phyloP scores from a whole-genome alignment of 2,113 vertebrate species.

The Pelecanoides urinatrix region DNA sequence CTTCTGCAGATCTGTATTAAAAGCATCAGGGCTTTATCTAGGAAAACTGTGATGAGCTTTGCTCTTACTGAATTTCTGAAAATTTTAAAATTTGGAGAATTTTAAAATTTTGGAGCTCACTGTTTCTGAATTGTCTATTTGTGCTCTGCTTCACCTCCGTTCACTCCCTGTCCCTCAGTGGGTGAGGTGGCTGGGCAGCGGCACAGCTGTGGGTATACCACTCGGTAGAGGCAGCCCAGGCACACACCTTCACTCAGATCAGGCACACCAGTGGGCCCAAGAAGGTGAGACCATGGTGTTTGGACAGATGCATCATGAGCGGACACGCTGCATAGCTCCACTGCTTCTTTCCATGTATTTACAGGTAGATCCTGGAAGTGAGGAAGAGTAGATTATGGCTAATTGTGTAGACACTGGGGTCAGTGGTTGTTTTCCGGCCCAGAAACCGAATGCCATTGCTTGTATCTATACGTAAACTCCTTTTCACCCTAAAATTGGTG shows the following conservation, averaged over 20 bases:
- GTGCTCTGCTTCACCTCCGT: not conserved
- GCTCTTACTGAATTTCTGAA: not conserved
- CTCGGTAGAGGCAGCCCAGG: not conserved
- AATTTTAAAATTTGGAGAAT: no score
- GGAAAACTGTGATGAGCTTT: not conserved
- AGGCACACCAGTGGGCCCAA: not conserved
- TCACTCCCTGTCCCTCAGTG: accelerated
- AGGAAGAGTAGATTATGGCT: not conserved
- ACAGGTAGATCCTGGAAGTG: not conserved
- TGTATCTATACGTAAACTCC: not conserved
- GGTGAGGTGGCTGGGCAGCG: not conserved
- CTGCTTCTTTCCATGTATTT: not conserved
- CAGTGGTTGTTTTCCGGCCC: not conserved
- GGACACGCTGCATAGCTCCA: not conserved
- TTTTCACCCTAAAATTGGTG: not conserved
- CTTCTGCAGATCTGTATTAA: not conserved
- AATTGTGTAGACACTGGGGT: accelerated
- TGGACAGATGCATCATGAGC: accelerated
- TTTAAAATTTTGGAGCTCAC: not conserved
- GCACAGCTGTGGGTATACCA: accelerated
- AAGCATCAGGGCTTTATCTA: not conserved
- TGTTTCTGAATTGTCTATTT: not conserved
- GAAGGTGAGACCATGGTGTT: no score
- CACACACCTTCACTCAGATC: accelerated
- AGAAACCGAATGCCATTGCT: not conserved